These are phyloP conservation scores for Reticulitermes speratus DNA, from an alignment of 1,140 invertebrate species.

Conservation along the genomic window DNA sequence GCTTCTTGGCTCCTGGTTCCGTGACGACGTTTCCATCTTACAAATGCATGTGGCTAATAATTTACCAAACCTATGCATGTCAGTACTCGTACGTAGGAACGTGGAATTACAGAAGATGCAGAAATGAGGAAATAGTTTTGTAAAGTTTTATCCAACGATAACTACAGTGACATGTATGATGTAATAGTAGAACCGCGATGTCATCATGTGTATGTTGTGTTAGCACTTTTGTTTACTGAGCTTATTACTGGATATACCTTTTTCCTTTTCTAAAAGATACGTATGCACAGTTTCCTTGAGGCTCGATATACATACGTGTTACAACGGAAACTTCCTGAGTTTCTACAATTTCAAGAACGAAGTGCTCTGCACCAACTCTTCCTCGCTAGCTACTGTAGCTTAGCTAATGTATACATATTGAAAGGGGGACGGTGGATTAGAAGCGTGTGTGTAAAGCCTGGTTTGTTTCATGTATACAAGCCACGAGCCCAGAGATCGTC, in stretches of 20 bases:
- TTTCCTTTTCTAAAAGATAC: neutral
- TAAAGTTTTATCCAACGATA: neutral
- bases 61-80: too few relatives aligned
- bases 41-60: too few relatives aligned
- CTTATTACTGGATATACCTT: neutral
- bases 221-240: neutral
- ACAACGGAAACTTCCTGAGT: neutral
- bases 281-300: too few relatives aligned
- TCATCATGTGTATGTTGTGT: neutral
- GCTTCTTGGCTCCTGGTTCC: too few relatives aligned
- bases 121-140: neutral
- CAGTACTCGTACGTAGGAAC: too few relatives aligned
- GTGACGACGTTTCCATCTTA: too few relatives aligned
- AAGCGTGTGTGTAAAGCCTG: slow-evolving; percentile 13
- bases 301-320: too few relatives aligned
- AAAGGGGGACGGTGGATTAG: neutral
- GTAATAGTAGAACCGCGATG: too few relatives aligned
- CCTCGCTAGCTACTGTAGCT: neutral
- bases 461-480: slow-evolving; percentile 9
- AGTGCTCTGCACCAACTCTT: neutral
- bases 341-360: neutral
- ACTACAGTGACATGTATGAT: too few relatives aligned
- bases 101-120: neutral
- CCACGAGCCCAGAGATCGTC: neutral
- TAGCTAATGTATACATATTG: neutral